These are phyloP conservation scores for Heliconius eleuchia DNA, from an alignment of 1,140 invertebrate species.

Conservation along the genomic window DNA sequence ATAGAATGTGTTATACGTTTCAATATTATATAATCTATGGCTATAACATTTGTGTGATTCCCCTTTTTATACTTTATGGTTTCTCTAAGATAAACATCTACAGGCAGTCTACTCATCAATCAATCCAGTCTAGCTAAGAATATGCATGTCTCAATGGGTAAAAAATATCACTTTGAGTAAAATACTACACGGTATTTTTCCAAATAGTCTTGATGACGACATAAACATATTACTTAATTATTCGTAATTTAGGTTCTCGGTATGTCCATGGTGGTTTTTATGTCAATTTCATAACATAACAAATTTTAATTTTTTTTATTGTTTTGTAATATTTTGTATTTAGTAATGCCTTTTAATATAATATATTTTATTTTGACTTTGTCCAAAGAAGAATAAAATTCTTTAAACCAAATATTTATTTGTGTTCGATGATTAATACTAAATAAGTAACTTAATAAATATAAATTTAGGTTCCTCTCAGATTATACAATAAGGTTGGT, in stretches of 20 bases:
- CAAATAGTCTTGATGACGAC: background rate
- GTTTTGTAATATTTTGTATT: background rate
- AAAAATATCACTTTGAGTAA: too few species aligned
- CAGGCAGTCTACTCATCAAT: too few species aligned
- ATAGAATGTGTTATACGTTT: too few species aligned
- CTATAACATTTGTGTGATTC: too few species aligned
- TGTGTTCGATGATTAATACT: background rate
- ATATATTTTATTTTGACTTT: background rate
- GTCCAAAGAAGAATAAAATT: background rate
- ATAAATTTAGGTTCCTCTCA: too few species aligned
- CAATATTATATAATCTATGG: too few species aligned
- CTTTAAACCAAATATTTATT: background rate
- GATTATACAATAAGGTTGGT: background rate
- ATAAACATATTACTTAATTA: slow-evolving; percentile 4
- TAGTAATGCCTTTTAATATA: background rate
- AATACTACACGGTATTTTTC: too few species aligned
- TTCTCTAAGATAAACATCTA: too few species aligned
- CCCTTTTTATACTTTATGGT: too few species aligned
- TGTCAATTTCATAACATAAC: background rate
- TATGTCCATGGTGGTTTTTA: background rate
- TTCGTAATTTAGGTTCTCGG: background rate
- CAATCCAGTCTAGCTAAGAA: too few species aligned
- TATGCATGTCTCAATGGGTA: too few species aligned
- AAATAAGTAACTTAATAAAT: background rate
- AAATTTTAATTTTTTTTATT: background rate